Evolutionary conservation across 2,888 invertebrate genomes (phyloP).

Genomic region (Cybosia mesomella): DNA sequence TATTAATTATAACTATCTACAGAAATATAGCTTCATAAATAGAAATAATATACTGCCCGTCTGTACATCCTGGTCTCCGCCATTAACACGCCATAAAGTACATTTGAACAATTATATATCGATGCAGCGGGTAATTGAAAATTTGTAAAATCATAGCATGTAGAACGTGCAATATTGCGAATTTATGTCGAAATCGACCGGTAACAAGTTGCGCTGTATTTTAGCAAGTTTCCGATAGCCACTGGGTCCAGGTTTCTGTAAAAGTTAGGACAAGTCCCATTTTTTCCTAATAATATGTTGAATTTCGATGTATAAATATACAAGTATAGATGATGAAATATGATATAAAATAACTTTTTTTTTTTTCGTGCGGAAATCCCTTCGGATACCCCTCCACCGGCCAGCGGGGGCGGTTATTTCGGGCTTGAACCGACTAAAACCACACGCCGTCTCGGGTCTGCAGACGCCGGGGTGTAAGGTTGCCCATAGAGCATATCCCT

Average conservation of each 20-base stretch:
- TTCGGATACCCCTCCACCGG: too few species aligned
- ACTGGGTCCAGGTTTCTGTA: slow-evolving; percentile 50
- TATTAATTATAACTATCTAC: too few species aligned
- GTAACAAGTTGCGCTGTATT: slow-evolving; percentile 84
- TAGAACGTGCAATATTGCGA: slow-evolving; percentile 72
- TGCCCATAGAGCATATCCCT: too few species aligned
- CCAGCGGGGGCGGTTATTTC: too few species aligned
- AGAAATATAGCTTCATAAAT: too few species aligned
- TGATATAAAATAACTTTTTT: too few species aligned
- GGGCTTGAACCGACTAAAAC: too few species aligned
- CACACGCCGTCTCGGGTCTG: too few species aligned
- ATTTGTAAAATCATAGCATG: slow-evolving; percentile 63
- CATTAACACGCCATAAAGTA: slow-evolving; percentile 1
- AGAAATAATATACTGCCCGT: too few species aligned
- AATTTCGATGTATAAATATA: neutral
- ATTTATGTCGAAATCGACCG: slow-evolving; percentile 80
- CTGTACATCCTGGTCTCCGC: too few species aligned
- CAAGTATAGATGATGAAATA: neutral
- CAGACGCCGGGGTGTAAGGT: too few species aligned
- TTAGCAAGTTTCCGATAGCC: slow-evolving; percentile 80
- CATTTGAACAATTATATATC: slow-evolving; percentile 34
- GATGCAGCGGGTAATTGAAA: slow-evolving; percentile 31
- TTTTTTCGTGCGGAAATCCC: too few species aligned
- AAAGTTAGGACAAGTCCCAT: slow-evolving; percentile 10
- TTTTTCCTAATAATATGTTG: neutral